These are phyloP conservation scores for zebrafish (Danio rerio) DNA, from an alignment of 2,113 vertebrate species.

Conservation along the genomic window DNA sequence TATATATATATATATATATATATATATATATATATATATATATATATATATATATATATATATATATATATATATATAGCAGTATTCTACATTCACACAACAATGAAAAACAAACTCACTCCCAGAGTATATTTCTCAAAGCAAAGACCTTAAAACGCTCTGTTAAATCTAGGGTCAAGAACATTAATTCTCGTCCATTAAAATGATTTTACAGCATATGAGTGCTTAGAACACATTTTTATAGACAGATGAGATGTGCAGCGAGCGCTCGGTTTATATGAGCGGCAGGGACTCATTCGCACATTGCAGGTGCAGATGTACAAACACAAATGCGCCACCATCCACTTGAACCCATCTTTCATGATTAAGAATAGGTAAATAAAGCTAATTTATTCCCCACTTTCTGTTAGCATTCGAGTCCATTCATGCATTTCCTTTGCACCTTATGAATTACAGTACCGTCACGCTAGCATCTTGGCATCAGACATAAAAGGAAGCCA, in stretches of 20 bases:
- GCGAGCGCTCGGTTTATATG: constrained; percentile 2
- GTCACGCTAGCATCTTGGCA: not conserved
- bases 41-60: no score
- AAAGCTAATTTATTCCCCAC: constrained; percentile 8
- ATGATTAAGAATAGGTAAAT: constrained; percentile 11
- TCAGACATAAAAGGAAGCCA: constrained; percentile 1
- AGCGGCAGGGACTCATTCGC: not conserved
- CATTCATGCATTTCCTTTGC: constrained; percentile 21
- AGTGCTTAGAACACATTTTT: constrained; percentile 5
- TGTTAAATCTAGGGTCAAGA: constrained; percentile 10
- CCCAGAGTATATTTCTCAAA: constrained; percentile 3
- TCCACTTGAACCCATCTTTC: not conserved
- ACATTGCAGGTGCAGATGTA: constrained; percentile 36
- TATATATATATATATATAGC: constrained; percentile 45
- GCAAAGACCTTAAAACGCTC: constrained; percentile 20
- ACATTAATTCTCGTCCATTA: constrained; percentile 17
- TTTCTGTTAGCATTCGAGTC: constrained; percentile 19
- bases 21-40: no score
- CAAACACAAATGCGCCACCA: not conserved
- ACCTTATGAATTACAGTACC: constrained; percentile 13
- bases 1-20: no score
- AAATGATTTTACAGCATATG: constrained; percentile 24
- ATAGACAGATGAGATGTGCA: constrained; percentile 13
- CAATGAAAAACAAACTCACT: constrained; percentile 28
- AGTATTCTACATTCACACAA: constrained; percentile 36